phyloP scores from a whole-genome alignment of 2,113 vertebrate species.

The Clinocottus analis region DNA sequence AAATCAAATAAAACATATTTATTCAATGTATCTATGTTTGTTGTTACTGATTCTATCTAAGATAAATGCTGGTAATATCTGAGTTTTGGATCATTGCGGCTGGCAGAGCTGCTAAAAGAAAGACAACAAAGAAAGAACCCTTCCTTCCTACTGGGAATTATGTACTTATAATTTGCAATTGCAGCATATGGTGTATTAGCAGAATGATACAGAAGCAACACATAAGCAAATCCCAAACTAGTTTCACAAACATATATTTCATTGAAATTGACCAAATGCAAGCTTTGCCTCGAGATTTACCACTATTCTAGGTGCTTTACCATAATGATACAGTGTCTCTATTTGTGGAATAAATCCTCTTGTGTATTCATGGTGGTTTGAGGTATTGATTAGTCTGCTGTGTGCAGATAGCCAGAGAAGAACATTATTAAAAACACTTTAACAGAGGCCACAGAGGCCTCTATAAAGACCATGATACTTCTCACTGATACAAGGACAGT shows the following conservation, averaged over 20 bases:
- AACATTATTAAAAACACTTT: slow-evolving; percentile 15
- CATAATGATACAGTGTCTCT: background rate
- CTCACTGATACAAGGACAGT: slow-evolving; percentile 40
- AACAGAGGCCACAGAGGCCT: slow-evolving; percentile 8
- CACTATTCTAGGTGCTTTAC: background rate
- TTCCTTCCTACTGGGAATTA: background rate
- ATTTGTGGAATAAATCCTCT: slow-evolving; percentile 10
- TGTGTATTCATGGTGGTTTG: slow-evolving; percentile 34
- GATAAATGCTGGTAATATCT: background rate
- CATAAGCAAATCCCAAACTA: background rate
- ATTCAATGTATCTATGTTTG: background rate
- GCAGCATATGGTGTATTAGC: background rate
- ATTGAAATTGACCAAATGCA: background rate
- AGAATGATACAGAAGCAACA: background rate
- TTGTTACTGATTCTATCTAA: background rate
- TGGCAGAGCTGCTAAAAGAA: too few species aligned
- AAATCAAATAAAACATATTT: background rate
- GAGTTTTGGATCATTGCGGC: background rate
- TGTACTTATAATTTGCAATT: background rate
- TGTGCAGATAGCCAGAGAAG: slow-evolving; percentile 7
- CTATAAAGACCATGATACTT: slow-evolving; percentile 17
- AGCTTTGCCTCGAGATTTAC: background rate
- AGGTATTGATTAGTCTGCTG: slow-evolving; percentile 49
- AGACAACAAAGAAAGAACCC: background rate
- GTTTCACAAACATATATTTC: background rate